phyloP scores from a whole-genome alignment of 2,113 vertebrate species.

The Pseudois nayaur region DNA sequence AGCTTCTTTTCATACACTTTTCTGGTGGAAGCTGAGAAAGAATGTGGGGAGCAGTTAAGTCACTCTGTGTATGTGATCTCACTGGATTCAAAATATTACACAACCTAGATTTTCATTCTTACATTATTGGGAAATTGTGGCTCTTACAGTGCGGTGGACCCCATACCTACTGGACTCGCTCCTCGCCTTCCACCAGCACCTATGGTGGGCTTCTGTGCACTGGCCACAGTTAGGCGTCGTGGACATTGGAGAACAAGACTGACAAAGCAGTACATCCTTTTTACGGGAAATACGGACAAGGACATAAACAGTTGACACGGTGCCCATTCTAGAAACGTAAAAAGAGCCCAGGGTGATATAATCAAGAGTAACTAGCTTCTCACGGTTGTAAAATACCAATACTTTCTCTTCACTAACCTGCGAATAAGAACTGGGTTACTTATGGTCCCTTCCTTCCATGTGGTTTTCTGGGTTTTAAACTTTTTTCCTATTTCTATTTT shows the following conservation, averaged over 20 bases:
- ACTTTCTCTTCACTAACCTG: not conserved
- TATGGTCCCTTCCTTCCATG: not conserved
- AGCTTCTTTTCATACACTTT: slow-evolving; percentile 86
- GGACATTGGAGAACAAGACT: not conserved
- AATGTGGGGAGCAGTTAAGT: not conserved
- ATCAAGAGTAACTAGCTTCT: not conserved
- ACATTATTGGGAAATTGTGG: not conserved
- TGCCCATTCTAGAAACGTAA: not conserved
- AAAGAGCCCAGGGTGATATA: not conserved
- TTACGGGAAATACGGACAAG: not conserved
- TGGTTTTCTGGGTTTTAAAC: not conserved
- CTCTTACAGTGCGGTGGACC: not conserved
- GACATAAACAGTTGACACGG: not conserved
- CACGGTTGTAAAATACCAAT: not conserved
- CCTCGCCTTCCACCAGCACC: not conserved
- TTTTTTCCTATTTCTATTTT: not conserved
- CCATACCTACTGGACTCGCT: not conserved
- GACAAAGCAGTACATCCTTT: not conserved
- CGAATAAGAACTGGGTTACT: not conserved
- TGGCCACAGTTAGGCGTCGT: not conserved
- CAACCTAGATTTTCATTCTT: not conserved
- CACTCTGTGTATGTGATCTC: not conserved
- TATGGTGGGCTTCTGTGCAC: not conserved
- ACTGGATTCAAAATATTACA: not conserved
- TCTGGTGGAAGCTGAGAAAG: slow-evolving; percentile 85